These are phyloP conservation scores for Labeo rohita DNA, from an alignment of 2,113 vertebrate species.

Conservation along the genomic window DNA sequence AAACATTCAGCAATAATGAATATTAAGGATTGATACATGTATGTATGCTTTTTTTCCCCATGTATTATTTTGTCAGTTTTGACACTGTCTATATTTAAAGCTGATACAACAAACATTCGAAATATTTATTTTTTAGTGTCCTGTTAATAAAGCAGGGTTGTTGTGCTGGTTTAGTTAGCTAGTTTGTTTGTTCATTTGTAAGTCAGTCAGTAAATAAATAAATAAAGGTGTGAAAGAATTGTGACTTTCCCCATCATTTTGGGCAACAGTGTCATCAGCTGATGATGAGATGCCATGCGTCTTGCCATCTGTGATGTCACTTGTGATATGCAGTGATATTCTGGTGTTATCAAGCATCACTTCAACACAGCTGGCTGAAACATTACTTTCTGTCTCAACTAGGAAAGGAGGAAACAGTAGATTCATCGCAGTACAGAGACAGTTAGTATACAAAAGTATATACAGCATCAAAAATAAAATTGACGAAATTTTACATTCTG, in stretches of 20 bases:
- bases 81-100: not conserved
- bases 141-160: slow-evolving; percentile 1
- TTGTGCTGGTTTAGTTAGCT: slow-evolving; percentile 7
- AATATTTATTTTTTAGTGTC: too few relatives aligned
- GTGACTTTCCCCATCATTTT: slow-evolving; percentile 50
- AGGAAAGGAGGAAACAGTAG: not conserved
- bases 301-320: slow-evolving; percentile 64
- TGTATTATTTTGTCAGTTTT: not conserved
- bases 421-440: not conserved
- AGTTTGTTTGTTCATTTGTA: too few relatives aligned
- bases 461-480: not conserved
- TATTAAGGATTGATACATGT: too few relatives aligned
- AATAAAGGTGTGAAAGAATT: slow-evolving; percentile 12
- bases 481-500: not conserved
- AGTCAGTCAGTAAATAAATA: slow-evolving; percentile 40
- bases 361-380: slow-evolving; percentile 30
- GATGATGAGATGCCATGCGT: slow-evolving; percentile 53
- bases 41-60: too few relatives aligned
- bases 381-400: not conserved
- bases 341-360: slow-evolving; percentile 55
- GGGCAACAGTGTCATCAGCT: slow-evolving; percentile 50
- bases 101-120: not conserved
- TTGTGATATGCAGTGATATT: slow-evolving; percentile 55
- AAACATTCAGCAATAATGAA: too few relatives aligned
- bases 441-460: not conserved